A percentile compares a stretch with the other conserved stretches of the same genome.
Conservation (phyloP, 2,797 vertebrate genomes). For the Ficedula albicollis region DNA sequence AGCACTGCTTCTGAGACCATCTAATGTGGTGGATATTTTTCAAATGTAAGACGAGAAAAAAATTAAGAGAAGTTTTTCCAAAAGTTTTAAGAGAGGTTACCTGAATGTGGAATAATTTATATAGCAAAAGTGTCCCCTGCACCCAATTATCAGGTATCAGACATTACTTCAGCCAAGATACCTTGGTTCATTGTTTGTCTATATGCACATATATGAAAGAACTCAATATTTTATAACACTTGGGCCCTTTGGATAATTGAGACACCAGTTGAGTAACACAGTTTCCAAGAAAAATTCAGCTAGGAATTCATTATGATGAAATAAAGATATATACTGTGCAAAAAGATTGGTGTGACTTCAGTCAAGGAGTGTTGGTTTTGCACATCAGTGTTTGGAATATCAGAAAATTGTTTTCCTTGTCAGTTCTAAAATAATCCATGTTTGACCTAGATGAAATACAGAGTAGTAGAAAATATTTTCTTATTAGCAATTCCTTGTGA, state of each 20-base stretch:
- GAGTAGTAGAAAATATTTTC: not conserved
- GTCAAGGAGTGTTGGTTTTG: rapidly evolving
- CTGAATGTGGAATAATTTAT: not conserved
- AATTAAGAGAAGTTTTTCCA: not conserved
- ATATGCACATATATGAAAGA: rapidly evolving
- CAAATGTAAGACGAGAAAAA: not conserved
- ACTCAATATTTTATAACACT: not conserved
- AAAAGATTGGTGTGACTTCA: not conserved
- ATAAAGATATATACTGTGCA: not conserved
- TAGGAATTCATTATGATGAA: not conserved
- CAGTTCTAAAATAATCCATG: not conserved
- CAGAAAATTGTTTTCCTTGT: not conserved
- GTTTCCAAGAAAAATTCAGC: not conserved
- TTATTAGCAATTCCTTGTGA: not conserved
- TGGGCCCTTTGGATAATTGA: not conserved
- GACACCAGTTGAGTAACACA: not conserved
- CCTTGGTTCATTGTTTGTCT: not conserved
- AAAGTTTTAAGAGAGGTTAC: not conserved
- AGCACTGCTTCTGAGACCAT: not conserved
- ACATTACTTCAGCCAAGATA: not conserved
- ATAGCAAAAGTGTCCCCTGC: not conserved
- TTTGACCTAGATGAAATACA: not conserved
- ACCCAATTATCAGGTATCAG: not conserved
- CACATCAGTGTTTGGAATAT: not conserved
- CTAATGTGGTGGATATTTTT: not conserved